Evolutionary conservation across 2,888 invertebrate genomes (phyloP), one percentile per base, ranked within the genome.

Genomic region (Lutraria lutraria): DNA sequence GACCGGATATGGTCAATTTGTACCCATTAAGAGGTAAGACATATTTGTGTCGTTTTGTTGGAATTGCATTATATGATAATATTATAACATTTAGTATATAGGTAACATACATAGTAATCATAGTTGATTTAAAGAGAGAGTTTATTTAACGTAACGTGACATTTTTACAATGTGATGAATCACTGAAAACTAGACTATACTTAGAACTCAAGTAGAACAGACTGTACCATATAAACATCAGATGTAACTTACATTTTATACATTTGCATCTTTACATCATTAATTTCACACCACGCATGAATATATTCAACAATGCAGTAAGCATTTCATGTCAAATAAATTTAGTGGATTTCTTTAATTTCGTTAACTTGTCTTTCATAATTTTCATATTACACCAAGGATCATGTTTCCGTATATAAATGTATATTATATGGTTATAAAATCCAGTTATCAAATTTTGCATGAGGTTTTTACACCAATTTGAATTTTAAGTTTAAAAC

Each of bases 1-100:
- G 29, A 76, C 76, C 1, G 76, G 76, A 76, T 76, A 76, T 21
- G 76, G 76, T 25, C 76, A 25, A 29, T 15, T 72, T n/a, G 72
- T 72, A 13, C 72, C 13, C 4, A 76, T 76, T 29, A 31, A 29
- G 15, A 76, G 76, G 76, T 76, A 76, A 76, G 76, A 76, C 0
- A 25, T 15, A 8, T 56, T 56, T 16, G 12, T 56, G 19, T 12
- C 19, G 12, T 3, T 12, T 56, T 56, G 19, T 56, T 56, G 53
- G 10, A 53, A 53, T 56, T 56, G 1, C 12, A 8, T 56, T 56
- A 2, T 12, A 56, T 13, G 1, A 12, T 16, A 56, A 19, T 2
- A 56, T 12, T 56, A 56, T 15, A 19, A 19, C 56, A 3, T 3
- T 56, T 19, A 19, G 6, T 56, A 56, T 56, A 8, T 19, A 56